Evolutionary conservation across 2,797 vertebrate species (phyloP).

Genomic region (Rhinatrema bivittatum): DNA sequence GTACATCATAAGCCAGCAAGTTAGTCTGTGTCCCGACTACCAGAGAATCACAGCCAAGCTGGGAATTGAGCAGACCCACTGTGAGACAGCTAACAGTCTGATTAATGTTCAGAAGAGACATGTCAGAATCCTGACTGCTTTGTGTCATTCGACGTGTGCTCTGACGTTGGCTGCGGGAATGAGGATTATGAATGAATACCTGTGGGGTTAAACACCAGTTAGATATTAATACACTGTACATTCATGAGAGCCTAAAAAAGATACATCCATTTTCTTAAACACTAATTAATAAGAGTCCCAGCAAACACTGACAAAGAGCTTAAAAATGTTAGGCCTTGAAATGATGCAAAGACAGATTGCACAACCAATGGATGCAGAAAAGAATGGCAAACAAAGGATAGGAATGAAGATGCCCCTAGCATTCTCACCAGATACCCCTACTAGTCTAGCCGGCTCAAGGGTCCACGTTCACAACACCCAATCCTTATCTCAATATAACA

Average conservation of each 20-base stretch:
- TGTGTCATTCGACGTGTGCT: constrained; percentile 66
- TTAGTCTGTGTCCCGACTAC: constrained; percentile 90
- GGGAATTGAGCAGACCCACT: constrained; percentile 71
- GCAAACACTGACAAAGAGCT: no score
- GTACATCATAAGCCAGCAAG: constrained; percentile 89
- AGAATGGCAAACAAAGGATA: no score
- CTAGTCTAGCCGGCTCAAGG: no score
- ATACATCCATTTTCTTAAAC: no score
- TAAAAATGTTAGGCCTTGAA: no score
- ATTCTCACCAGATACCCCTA: no score
- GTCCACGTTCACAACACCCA: no score
- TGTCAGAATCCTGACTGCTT: constrained; percentile 78
- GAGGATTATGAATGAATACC: constrained; percentile 97
- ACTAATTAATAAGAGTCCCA: no score
- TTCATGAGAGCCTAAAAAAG: background rate
- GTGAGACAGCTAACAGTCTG: constrained; percentile 86
- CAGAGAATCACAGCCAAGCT: constrained; percentile 71
- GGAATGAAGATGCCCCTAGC: no score
- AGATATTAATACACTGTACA: background rate
- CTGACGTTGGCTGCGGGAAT: constrained; percentile 66
- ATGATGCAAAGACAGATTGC: no score
- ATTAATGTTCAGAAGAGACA: constrained; percentile 93
- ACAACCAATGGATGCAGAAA: no score
- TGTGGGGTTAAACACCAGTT: constrained; percentile 20
- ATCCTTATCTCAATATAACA: no score